A percentile compares a stretch with the other conserved stretches of the same genome.
These are phyloP conservation scores for Mycetomoellerius zeteki DNA, from an alignment of 1,140 invertebrate genomes.

Conservation along the genomic window DNA sequence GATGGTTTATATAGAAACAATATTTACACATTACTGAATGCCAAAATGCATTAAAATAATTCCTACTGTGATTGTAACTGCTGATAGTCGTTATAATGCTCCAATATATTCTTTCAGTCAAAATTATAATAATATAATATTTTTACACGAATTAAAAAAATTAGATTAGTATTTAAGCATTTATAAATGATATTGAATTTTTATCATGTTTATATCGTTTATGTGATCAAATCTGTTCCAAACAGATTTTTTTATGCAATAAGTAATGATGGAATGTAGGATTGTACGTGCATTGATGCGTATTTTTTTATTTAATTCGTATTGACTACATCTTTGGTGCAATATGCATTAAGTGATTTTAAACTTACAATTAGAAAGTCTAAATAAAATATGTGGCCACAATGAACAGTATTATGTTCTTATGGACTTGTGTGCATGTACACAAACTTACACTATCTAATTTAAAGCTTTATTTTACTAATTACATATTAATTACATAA, in stretches of 20 bases:
- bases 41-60: slow-evolving; percentile 48
- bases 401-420: slow-evolving; percentile 56
- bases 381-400: background rate
- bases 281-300: background rate
- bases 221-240: slow-evolving; percentile 36
- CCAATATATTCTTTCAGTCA: slow-evolving; percentile 30
- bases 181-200: slow-evolving; percentile 26
- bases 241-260: slow-evolving; percentile 43
- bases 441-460: slow-evolving; percentile 24
- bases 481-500: slow-evolving; percentile 41
- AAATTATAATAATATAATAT: slow-evolving; percentile 51
- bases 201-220: slow-evolving; percentile 21
- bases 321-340: slow-evolving; percentile 32
- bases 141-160: slow-evolving; percentile 34
- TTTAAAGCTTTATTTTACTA: slow-evolving; percentile 29
- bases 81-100: slow-evolving; percentile 59
- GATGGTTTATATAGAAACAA: slow-evolving; percentile 47
- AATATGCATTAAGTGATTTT: slow-evolving; percentile 32
- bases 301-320: background rate
- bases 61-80: slow-evolving; percentile 66
- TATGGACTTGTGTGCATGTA: background rate
- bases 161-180: slow-evolving; percentile 49
- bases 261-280: slow-evolving; percentile 1
- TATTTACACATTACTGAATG: slow-evolving; percentile 44
- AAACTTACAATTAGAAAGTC: background rate